phyloP scores from a whole-genome alignment of 2,797 vertebrate species.

The Pseudochirops cupreus region DNA sequence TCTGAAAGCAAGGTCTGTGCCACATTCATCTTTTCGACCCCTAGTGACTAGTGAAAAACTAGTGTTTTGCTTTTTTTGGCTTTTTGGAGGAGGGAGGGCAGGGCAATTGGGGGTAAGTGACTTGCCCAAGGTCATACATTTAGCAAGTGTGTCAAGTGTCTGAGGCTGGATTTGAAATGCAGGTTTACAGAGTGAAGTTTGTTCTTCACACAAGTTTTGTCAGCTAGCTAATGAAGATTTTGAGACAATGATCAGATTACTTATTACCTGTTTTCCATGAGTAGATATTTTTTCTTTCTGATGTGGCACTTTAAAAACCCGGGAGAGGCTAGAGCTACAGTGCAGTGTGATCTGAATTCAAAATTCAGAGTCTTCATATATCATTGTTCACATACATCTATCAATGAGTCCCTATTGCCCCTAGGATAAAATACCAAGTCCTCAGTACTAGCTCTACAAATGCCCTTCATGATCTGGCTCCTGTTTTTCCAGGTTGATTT shows the following conservation, averaged over 20 bases:
- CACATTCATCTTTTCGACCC: neutral
- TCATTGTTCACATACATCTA: constrained; percentile 37
- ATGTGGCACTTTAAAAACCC: constrained; percentile 34
- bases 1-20: neutral
- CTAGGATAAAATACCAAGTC: neutral
- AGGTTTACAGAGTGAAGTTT: neutral
- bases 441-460: neutral
- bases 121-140: no score
- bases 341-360: constrained; percentile 45
- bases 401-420: neutral
- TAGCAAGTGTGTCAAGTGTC: no score
- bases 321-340: constrained; percentile 8
- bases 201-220: neutral
- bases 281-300: constrained; percentile 26
- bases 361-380: constrained; percentile 17
- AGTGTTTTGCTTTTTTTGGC: no score
- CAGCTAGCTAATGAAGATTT: constrained; percentile 49
- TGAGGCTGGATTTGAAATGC: no score
- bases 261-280: constrained; percentile 62
- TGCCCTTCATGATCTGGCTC: no score
- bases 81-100: no score
- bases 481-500: neutral
- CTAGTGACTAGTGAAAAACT: neutral
- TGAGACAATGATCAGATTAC: constrained; percentile 65
- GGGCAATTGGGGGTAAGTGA: no score